Conservation (phyloP, 2,113 vertebrate species). For the Steatornis caripensis region DNA sequence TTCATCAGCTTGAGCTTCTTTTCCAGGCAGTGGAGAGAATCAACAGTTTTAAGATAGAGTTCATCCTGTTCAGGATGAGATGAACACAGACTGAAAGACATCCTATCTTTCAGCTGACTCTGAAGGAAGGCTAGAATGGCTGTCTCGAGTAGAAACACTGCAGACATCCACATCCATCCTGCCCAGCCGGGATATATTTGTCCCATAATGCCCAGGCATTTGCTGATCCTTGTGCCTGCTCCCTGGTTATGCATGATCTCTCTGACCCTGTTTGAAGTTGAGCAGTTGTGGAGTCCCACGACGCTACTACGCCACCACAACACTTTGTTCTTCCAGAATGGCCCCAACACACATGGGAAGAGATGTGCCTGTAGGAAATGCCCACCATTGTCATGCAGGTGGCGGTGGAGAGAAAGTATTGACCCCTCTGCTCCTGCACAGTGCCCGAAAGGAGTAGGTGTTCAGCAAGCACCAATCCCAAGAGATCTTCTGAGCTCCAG, state of each 20-base stretch:
- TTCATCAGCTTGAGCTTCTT: not conserved
- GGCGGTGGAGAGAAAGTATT: not conserved
- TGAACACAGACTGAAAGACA: not conserved
- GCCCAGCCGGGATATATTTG: not conserved
- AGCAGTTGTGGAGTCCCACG: not conserved
- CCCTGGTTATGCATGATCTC: not conserved
- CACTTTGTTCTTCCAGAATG: not conserved
- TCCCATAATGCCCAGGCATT: not conserved
- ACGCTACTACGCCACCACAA: not conserved
- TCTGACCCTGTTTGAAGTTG: not conserved
- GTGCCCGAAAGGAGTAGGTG: not conserved
- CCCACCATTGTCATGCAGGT: not conserved
- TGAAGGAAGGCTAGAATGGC: not conserved
- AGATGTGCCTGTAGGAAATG: fast-evolving
- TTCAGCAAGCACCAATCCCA: not conserved
- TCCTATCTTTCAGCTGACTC: fast-evolving
- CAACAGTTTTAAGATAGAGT: not conserved
- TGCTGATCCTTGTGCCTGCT: not conserved
- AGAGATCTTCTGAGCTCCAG: not conserved
- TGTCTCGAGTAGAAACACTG: not conserved
- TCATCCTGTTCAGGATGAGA: not conserved
- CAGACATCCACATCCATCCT: not conserved
- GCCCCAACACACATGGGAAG: not conserved
- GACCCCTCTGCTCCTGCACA: not conserved
- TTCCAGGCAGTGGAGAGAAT: not conserved